Evolutionary conservation across 2,888 invertebrate species (phyloP).

Genomic region (Rhorus exstirpatorius): DNA sequence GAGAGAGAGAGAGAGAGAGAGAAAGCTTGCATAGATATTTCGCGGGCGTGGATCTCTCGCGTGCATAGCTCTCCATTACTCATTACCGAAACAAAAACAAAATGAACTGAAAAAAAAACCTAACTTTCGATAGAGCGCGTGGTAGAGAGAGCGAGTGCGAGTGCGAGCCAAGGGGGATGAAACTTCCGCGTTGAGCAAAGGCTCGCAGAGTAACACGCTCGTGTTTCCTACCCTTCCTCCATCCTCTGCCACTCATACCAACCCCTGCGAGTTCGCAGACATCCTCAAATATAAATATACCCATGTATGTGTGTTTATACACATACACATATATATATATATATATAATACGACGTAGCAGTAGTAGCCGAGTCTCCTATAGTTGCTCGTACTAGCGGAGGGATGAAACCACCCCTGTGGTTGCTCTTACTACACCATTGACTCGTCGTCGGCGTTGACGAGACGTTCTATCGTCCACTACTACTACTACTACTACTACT

Average conservation of each 20-base stretch:
- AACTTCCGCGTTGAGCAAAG: conserved; percentile 55
- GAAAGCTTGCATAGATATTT: conserved; percentile 28
- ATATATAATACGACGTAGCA: not conserved
- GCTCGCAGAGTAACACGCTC: conserved; percentile 50
- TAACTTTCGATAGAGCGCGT: not conserved
- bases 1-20: conserved; percentile 11
- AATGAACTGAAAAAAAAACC: no score
- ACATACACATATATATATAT: not conserved
- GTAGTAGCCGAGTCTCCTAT: conserved; percentile 32
- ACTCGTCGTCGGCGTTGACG: conserved; percentile 66
- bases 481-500: no score
- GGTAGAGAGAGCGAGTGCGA: not conserved
- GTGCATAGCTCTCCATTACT: conserved; percentile 8
- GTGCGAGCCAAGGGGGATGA: not conserved
- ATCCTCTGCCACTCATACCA: conserved; percentile 29
- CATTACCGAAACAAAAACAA: conserved; percentile 8
- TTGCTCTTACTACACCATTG: conserved; percentile 69
- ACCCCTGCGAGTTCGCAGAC: conserved; percentile 14
- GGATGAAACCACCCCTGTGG: conserved; percentile 62
- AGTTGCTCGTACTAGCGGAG: conserved; percentile 33
- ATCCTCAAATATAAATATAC: not conserved
- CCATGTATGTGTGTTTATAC: not conserved
- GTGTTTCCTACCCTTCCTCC: conserved; percentile 45
- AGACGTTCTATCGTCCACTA: conserved; percentile 36
- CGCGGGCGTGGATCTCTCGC: conserved; percentile 38